A percentile compares a stretch with the other conserved stretches of the same genome.
phyloP scores from a whole-genome alignment of 2,797 vertebrate genomes.

The Synanceia verrucosa region DNA sequence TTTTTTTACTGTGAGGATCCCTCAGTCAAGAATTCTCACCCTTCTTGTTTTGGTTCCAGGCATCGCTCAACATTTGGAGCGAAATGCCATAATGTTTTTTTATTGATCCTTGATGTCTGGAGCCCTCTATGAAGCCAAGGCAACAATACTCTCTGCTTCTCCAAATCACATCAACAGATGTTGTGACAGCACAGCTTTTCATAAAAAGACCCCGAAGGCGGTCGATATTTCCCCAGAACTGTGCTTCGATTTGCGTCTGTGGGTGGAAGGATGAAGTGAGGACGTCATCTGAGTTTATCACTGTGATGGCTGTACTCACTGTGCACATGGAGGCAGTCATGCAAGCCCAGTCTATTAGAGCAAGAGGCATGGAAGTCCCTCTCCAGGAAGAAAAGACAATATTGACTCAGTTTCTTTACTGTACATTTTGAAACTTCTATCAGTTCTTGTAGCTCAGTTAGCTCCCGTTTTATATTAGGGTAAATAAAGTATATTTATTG shows the following conservation, averaged over 20 bases:
- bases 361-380: not conserved
- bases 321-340: not conserved
- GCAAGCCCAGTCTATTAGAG: not conserved
- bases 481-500: not conserved
- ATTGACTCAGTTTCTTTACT: not conserved
- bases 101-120: conserved; percentile 72
- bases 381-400: not conserved
- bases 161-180: conserved; percentile 73
- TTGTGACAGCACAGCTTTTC: conserved; percentile 78
- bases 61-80: conserved; percentile 61
- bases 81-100: conserved; percentile 71
- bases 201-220: conserved; percentile 65
- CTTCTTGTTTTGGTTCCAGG: conserved; percentile 52
- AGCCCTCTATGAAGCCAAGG: conserved; percentile 52
- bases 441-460: not conserved
- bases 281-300: conserved; percentile 54
- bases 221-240: conserved; percentile 62
- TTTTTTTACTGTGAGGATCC: conserved; percentile 11
- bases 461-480: not conserved
- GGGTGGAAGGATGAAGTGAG: conserved; percentile 46
- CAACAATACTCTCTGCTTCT: conserved; percentile 63
- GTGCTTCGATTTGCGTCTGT: conserved; percentile 51
- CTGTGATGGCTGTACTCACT: conserved; percentile 9
- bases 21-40: conserved; percentile 40
- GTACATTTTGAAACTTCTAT: not conserved